These are phyloP conservation scores for Triplophysa dalaica DNA, from an alignment of 2,113 vertebrate species.

Conservation along the genomic window DNA sequence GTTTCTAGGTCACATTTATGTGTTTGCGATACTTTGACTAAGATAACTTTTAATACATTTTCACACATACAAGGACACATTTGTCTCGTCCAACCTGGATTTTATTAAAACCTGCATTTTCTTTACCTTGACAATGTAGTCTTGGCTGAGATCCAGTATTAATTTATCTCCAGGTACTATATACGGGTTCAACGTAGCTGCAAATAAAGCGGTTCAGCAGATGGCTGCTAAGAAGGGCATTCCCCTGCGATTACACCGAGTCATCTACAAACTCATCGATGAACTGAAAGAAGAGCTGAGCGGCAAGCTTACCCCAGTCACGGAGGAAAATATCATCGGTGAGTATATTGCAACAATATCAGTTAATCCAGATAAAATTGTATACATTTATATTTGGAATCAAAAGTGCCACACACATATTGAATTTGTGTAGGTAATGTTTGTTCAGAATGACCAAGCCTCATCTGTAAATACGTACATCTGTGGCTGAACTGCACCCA, in stretches of 20 bases:
- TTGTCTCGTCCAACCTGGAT: too few relatives aligned
- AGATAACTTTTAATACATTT: too few relatives aligned
- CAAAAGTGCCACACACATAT: too few relatives aligned
- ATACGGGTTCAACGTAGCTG: constrained; percentile 88
- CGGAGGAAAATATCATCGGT: constrained; percentile 78
- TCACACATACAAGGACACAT: too few relatives aligned
- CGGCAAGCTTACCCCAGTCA: constrained; percentile 68
- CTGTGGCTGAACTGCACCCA: not conserved
- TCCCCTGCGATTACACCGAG: constrained; percentile 79
- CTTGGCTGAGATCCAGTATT: too few relatives aligned
- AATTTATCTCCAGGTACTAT: constrained; percentile 76
- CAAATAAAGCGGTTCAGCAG: constrained; percentile 74
- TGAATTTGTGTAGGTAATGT: too few relatives aligned
- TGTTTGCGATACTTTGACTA: too few relatives aligned
- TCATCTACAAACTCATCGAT: constrained; percentile 91
- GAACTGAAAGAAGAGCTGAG: constrained; percentile 85
- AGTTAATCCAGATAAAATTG: not conserved
- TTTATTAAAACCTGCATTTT: too few relatives aligned
- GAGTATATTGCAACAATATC: constrained; percentile 39
- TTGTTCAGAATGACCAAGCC: too few relatives aligned
- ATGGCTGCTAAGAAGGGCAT: constrained; percentile 80
- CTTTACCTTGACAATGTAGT: too few relatives aligned
- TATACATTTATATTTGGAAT: too few relatives aligned
- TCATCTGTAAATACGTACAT: not conserved
- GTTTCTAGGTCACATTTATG: too few relatives aligned